Evolutionary conservation across 2,888 invertebrate species (phyloP), one percentile per base, ranked within the genome.

Genomic region (Acanthosepion lycidas): DNA sequence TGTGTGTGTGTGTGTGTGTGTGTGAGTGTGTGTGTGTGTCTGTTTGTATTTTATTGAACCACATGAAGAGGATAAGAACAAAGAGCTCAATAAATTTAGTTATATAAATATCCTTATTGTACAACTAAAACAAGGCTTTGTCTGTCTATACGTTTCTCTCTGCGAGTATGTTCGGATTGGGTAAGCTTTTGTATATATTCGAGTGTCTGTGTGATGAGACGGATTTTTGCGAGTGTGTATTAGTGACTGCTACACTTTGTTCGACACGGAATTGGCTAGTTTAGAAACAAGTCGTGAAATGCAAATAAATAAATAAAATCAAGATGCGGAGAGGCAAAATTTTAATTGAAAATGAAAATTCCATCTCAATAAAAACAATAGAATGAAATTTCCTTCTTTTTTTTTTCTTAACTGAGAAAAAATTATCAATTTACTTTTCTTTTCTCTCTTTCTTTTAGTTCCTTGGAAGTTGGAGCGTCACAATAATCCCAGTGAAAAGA

Each of bases 341-440:
- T 78, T 78, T 78, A 78, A 78, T 78, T 78, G 78, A 78, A 78
- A 78, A 78, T 78, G 78, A n/a, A 78, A 78, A 78, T 33, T 33
- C 12, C 15, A n/a, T 33, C n/a, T n/a, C 12, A 18, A 33, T n/a
- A 78, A 78, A n/a, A n/a, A 78, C 3, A n/a, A 15, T 33, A 78
- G 12, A n/a, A 78, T 9, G 2, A 9, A n/a, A 15, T 9, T 59
- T 23, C n/a, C 3, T n/a, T 78, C n/a, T 33, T n/a, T 78, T 33
- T 78, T 5, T 78, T n/a, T 78, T 78, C 28, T 78, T 15, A 59
- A 59, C n/a, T 4, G 15, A 12, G 18, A 78, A n/a, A 78, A 78
- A 78, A 78, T 78, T 78, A 78, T 78, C 33, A 78, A n/a, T 78
- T 78, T 78, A n/a, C 23, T 33, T 78, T 9, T 78, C 4, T 78